Percentiles rank a stretch among this genome's conserved stretches.
These are phyloP conservation scores for Origma solitaria DNA, from an alignment of 2,113 vertebrate genomes.

Conservation along the genomic window DNA sequence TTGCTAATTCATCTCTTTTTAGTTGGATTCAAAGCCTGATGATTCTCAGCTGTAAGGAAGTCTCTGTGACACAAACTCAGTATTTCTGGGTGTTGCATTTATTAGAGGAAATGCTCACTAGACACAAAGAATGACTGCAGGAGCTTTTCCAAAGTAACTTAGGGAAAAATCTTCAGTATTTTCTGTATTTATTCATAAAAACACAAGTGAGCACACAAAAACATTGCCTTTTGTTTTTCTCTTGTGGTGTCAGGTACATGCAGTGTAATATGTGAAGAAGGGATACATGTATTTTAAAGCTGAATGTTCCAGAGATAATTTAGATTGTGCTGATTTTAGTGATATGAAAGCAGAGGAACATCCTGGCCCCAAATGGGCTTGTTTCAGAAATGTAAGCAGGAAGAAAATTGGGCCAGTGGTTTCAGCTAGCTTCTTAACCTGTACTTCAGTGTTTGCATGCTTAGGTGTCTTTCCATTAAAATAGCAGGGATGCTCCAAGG, in stretches of 20 bases:
- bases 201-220: background rate
- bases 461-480: background rate
- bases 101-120: background rate
- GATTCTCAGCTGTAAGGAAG: background rate
- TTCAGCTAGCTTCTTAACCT: background rate
- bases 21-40: background rate
- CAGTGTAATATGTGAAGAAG: background rate
- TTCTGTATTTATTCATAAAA: background rate
- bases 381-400: background rate
- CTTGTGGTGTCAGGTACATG: background rate
- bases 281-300: background rate
- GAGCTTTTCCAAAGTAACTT: background rate
- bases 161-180: background rate
- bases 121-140: background rate
- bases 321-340: background rate
- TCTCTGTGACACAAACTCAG: background rate
- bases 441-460: background rate
- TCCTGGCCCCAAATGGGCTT: background rate
- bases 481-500: background rate
- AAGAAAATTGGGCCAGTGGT: background rate
- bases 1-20: background rate
- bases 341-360: background rate
- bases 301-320: background rate
- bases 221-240: background rate
- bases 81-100: constrained; percentile 6